phyloP scores from a whole-genome alignment of 2,113 vertebrate species.

The Syngnathus typhle region DNA sequence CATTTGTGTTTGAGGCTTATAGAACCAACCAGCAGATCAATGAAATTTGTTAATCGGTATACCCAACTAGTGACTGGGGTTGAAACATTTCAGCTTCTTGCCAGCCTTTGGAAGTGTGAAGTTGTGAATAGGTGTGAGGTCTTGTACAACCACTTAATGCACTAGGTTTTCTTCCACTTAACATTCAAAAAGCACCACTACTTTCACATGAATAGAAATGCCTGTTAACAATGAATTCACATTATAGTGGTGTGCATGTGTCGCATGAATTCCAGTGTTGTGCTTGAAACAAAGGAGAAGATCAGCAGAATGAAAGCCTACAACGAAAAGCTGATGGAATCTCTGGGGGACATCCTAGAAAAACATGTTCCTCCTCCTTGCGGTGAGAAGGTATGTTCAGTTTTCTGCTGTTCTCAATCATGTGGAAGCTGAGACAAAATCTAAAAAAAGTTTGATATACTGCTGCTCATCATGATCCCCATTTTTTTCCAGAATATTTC shows the following conservation, averaged over 20 bases:
- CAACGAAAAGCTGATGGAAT: slow-evolving; percentile 63
- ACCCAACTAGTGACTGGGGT: neutral
- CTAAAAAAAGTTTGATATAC: neutral
- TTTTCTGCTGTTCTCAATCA: neutral
- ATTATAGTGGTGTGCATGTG: neutral
- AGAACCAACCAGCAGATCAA: too few relatives aligned
- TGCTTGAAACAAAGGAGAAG: slow-evolving; percentile 64
- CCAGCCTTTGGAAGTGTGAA: neutral
- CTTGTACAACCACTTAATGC: neutral
- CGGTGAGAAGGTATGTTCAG: slow-evolving; percentile 53
- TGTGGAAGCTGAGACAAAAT: neutral
- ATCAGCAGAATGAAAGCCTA: slow-evolving; percentile 67
- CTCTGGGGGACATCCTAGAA: slow-evolving; percentile 61
- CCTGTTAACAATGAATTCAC: neutral
- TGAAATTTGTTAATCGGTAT: neutral
- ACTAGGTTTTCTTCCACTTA: neutral
- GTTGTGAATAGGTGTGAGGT: neutral
- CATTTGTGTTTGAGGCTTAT: too few relatives aligned
- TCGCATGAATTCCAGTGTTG: slow-evolving; percentile 37
- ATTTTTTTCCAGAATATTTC: slow-evolving; percentile 39
- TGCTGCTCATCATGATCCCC: slow-evolving; percentile 1
- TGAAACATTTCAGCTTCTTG: neutral
- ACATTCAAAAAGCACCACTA: neutral
- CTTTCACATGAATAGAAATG: neutral
- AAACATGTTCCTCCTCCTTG: slow-evolving; percentile 63